A percentile compares a stretch with the other conserved stretches of the same genome.
Evolutionary conservation across 2,113 vertebrate species (phyloP).

Genomic region (Agapornis roseicollis): DNA sequence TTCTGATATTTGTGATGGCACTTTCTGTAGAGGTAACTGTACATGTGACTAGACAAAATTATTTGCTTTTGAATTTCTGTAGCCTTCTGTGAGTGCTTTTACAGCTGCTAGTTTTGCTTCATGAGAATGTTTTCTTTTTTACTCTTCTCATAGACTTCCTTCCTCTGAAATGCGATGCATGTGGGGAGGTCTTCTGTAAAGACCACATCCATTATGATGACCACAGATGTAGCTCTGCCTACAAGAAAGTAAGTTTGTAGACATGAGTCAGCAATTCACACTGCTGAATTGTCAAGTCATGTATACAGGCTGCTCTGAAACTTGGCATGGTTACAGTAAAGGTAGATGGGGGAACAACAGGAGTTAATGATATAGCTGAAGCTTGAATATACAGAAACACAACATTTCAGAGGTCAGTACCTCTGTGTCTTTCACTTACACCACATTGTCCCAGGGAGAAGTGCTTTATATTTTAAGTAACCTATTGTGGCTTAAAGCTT

Average conservation of each 20-base stretch:
- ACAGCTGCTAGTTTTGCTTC: neutral
- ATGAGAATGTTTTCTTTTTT: neutral
- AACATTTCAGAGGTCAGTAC: neutral
- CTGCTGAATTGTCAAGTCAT: neutral
- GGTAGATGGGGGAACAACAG: neutral
- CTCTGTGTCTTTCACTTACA: neutral
- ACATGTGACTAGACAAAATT: neutral
- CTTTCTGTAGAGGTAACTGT: fast-evolving
- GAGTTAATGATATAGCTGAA: neutral
- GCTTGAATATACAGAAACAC: neutral
- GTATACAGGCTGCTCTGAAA: neutral
- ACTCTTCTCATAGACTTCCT: conserved; percentile 85
- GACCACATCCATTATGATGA: conserved; percentile 85
- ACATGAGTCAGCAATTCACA: fast-evolving
- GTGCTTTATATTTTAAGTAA: neutral
- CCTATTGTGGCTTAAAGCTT: neutral
- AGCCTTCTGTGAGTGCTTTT: neutral
- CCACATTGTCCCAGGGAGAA: fast-evolving
- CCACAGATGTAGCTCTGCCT: conserved; percentile 88
- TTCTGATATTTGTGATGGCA: neutral
- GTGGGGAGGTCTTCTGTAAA: conserved; percentile 90
- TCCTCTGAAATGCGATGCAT: conserved; percentile 89
- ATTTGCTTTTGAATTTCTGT: neutral
- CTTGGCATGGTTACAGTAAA: neutral
- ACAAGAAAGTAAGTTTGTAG: conserved; percentile 82